These are phyloP conservation scores for Scartelaos histophorus DNA, from an alignment of 2,113 vertebrate species.

Conservation along the genomic window DNA sequence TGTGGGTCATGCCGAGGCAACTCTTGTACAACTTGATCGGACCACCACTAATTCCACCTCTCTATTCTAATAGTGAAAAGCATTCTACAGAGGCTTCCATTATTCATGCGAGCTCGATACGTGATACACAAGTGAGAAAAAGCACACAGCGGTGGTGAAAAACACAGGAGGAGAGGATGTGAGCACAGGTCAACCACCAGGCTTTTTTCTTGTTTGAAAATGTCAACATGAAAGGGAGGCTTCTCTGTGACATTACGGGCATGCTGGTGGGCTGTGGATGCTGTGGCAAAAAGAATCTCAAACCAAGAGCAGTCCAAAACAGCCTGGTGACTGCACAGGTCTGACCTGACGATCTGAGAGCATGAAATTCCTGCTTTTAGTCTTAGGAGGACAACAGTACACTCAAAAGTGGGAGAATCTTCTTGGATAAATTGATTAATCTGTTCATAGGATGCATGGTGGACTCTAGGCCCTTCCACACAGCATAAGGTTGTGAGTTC, in stretches of 20 bases:
- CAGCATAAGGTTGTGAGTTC: neutral
- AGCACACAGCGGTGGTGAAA: conserved; percentile 19
- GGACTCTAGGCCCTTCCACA: neutral
- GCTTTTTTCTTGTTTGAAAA: conserved; percentile 67
- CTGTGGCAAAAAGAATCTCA: conserved; percentile 48
- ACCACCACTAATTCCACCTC: conserved; percentile 57
- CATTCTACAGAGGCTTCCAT: conserved; percentile 36
- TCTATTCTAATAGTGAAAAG: conserved; percentile 44
- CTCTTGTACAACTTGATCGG: conserved; percentile 55
- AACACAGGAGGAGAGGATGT: conserved; percentile 24
- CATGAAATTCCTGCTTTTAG: conserved; percentile 31
- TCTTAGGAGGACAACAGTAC: neutral
- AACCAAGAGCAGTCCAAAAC: conserved; percentile 43
- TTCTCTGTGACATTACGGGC: conserved; percentile 28
- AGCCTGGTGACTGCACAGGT: conserved; percentile 35
- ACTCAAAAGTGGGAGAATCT: neutral
- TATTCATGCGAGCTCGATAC: conserved; percentile 37
- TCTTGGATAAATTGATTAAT: neutral
- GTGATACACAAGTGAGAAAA: conserved; percentile 12
- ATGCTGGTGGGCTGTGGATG: conserved; percentile 38
- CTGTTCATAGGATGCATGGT: neutral
- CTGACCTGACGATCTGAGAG: conserved; percentile 21
- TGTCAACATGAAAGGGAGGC: conserved; percentile 58
- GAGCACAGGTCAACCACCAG: conserved; percentile 61
- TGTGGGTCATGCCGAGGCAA: conserved; percentile 54